A percentile compares a stretch with the other conserved stretches of the same genome.
Conservation (phyloP, 2,113 vertebrate species). For the Carlito syrichta region DNA sequence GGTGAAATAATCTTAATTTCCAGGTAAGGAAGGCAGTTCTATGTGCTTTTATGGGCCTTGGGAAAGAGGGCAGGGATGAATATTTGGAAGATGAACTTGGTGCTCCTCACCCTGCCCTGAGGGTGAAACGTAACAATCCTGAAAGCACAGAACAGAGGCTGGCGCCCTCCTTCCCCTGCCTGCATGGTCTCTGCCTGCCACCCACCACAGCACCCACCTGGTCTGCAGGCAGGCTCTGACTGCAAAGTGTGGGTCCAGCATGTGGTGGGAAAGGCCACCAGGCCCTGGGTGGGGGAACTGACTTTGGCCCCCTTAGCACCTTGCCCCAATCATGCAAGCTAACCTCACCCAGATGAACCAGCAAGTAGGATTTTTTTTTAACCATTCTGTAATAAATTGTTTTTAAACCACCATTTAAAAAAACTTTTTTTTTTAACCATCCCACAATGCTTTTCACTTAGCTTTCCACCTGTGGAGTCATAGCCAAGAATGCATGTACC, state of each 20-base stretch:
- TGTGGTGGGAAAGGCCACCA: background rate
- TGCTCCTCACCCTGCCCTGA: background rate
- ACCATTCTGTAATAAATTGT: background rate
- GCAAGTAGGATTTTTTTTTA: background rate
- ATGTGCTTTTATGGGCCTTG: background rate
- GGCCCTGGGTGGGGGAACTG: background rate
- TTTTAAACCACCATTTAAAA: background rate
- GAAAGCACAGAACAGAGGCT: background rate
- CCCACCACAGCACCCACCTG: too few species aligned
- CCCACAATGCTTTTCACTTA: background rate
- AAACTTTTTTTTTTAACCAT: background rate
- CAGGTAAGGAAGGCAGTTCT: background rate
- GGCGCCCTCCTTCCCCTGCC: background rate
- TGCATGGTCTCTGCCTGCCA: accelerated
- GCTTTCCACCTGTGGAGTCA: background rate
- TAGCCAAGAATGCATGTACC: background rate
- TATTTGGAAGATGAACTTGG: background rate
- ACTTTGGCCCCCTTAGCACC: background rate
- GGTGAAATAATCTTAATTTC: background rate
- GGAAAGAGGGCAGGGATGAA: background rate
- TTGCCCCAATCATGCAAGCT: background rate
- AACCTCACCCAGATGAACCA: background rate
- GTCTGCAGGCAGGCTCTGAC: background rate
- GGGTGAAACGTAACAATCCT: background rate
- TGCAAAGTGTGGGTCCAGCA: background rate